phyloP scores from a whole-genome alignment of 1,140 invertebrate genomes.

The Ceratoteleas bidentatus region DNA sequence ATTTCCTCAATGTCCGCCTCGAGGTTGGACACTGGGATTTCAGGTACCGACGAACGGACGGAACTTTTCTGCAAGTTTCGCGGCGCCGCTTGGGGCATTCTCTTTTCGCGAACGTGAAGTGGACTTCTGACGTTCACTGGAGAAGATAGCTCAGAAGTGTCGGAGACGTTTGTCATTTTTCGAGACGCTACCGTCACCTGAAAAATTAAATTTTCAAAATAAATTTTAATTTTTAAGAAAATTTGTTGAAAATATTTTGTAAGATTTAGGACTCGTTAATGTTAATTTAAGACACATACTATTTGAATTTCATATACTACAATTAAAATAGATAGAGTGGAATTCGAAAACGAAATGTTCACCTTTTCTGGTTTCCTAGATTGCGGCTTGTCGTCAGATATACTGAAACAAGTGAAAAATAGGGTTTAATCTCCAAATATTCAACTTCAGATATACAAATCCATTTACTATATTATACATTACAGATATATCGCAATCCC shows the following conservation, averaged over 20 bases:
- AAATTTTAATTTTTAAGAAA: too few species aligned
- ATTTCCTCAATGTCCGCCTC: slow-evolving; percentile 75
- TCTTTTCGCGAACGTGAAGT: slow-evolving; percentile 4
- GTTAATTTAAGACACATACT: too few species aligned
- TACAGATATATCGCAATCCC: not conserved
- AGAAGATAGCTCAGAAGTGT: slow-evolving; percentile 68
- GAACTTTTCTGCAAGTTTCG: slow-evolving; percentile 56
- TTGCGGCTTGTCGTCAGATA: slow-evolving; percentile 50
- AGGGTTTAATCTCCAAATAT: too few species aligned
- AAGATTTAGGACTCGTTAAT: too few species aligned
- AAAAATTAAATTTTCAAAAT: slow-evolving; percentile 38
- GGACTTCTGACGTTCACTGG: slow-evolving; percentile 44
- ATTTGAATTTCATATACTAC: too few species aligned
- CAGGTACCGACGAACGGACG: slow-evolving; percentile 44
- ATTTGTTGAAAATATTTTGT: too few species aligned
- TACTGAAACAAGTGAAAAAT: slow-evolving; percentile 42
- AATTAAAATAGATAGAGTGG: too few species aligned
- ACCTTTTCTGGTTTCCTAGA: slow-evolving; percentile 23
- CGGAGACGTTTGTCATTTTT: slow-evolving; percentile 73
- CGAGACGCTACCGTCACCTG: slow-evolving; percentile 69
- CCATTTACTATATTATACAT: too few species aligned
- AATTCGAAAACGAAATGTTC: slow-evolving; percentile 63
- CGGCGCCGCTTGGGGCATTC: slow-evolving; percentile 62
- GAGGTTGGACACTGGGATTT: slow-evolving; percentile 70
- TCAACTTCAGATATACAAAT: too few species aligned